These are phyloP conservation scores for Panurus biarmicus DNA, from an alignment of 2,113 vertebrate species.

Conservation along the genomic window DNA sequence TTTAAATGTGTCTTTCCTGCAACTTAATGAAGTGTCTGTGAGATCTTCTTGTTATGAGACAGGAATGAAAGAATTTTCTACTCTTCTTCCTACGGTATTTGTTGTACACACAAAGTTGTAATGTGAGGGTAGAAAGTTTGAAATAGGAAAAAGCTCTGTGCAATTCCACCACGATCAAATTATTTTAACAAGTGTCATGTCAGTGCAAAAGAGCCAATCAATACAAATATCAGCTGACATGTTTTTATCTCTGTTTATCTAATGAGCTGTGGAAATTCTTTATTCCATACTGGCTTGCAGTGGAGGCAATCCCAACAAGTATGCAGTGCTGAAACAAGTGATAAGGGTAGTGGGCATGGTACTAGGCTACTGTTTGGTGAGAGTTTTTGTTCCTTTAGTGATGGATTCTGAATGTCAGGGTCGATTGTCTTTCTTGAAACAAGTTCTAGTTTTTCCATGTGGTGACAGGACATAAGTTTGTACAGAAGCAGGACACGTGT, in stretches of 20 bases:
- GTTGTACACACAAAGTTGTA: not conserved
- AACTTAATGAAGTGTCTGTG: not conserved
- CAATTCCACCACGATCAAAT: not conserved
- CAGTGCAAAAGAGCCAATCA: not conserved
- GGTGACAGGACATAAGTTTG: not conserved
- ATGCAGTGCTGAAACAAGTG: not conserved
- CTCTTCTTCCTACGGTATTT: not conserved
- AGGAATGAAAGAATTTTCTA: not conserved
- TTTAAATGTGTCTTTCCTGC: not conserved
- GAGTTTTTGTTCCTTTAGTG: not conserved
- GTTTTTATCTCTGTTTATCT: not conserved
- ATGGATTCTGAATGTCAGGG: not conserved
- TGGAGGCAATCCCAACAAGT: not conserved
- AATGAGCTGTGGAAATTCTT: not conserved
- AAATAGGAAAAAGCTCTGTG: not conserved
- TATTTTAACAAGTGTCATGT: not conserved
- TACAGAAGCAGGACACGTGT: not conserved
- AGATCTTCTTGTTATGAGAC: not conserved
- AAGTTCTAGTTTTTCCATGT: not conserved
- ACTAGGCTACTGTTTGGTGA: not conserved
- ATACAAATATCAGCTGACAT: not conserved
- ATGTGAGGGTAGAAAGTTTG: not conserved
- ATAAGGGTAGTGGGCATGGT: not conserved
- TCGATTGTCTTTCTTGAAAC: not conserved
- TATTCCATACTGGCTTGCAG: not conserved